Percentiles rank a stretch among this genome's conserved stretches.
phyloP scores from a whole-genome alignment of 2,113 vertebrate genomes.

The Grantiella picta region DNA sequence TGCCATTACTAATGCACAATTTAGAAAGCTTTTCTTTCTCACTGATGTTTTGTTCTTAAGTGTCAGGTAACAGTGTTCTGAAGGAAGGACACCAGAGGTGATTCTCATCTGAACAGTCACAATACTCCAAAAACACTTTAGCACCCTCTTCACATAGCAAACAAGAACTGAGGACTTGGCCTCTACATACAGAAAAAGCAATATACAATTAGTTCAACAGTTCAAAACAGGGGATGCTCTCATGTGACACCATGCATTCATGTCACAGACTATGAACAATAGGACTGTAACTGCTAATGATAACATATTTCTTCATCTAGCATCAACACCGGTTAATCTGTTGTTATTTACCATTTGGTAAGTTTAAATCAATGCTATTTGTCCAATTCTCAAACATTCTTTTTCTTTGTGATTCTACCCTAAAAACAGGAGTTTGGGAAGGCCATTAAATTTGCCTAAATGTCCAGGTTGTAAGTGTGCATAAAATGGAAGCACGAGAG shows the following conservation, averaged over 20 bases:
- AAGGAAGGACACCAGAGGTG: not conserved
- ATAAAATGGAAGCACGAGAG: not conserved
- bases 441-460: not conserved
- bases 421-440: not conserved
- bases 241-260: not conserved
- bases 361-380: not conserved
- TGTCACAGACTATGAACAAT: not conserved
- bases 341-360: not conserved
- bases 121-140: not conserved
- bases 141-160: accelerated
- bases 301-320: not conserved
- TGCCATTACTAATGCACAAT: not conserved
- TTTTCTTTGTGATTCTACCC: not conserved
- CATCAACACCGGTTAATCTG: not conserved
- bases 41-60: not conserved
- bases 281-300: not conserved
- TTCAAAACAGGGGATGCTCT: not conserved
- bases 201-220: not conserved
- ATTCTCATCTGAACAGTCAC: not conserved
- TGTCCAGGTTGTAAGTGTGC: not conserved
- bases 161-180: not conserved
- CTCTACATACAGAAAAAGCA: not conserved
- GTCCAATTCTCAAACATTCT: not conserved
- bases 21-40: not conserved
- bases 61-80: not conserved